Percentiles rank a stretch among this genome's conserved stretches.
Conservation (phyloP, 1,140 invertebrate species). For the Sesamia nonagrioides region DNA sequence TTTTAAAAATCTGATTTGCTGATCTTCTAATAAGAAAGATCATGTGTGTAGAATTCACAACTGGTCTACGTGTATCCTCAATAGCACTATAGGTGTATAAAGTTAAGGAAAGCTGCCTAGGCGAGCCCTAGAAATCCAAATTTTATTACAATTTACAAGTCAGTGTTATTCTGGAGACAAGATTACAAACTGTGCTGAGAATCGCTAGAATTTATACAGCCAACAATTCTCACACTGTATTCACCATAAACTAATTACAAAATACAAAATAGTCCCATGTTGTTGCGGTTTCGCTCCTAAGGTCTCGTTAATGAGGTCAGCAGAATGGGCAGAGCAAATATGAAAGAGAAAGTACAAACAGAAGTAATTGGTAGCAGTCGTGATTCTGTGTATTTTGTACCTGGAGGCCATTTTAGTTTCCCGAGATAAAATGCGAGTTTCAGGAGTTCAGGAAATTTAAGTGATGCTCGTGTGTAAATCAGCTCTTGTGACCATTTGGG, state of each 20-base stretch:
- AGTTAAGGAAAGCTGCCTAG: too few species aligned
- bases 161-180: too few species aligned
- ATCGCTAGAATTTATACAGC: too few species aligned
- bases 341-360: slow-evolving; percentile 23
- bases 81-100: too few species aligned
- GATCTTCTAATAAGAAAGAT: too few species aligned
- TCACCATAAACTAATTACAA: not conserved
- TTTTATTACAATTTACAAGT: too few species aligned
- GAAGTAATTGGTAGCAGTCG: not conserved
- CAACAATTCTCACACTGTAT: too few species aligned
- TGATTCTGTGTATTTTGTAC: slow-evolving; percentile 14
- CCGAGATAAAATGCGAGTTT: not conserved
- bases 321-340: not conserved
- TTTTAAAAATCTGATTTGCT: too few species aligned
- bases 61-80: too few species aligned
- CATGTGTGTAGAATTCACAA: too few species aligned
- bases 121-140: too few species aligned
- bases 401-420: slow-evolving; percentile 18
- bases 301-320: not conserved
- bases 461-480: slow-evolving; percentile 2
- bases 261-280: not conserved
- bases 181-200: not conserved
- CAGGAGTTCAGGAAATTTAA: not conserved
- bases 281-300: not conserved
- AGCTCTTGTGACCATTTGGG: not conserved